Base-by-base conservation (phyloP, 2,797 vertebrate genomes). In the Molothrus ater region DNA sequence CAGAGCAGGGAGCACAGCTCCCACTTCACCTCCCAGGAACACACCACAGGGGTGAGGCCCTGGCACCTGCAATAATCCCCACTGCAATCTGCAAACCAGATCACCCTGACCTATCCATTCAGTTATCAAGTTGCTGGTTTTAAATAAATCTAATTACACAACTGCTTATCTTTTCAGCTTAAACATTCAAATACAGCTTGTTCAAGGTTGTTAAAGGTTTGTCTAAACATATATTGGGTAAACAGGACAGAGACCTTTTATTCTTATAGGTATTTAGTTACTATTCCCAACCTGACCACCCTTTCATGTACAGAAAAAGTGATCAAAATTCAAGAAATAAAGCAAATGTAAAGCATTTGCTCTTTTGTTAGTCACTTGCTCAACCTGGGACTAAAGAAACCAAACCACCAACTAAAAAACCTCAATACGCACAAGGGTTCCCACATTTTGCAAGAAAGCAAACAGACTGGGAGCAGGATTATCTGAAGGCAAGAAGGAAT, bases 361-460 rank as follows among this genome's bases (percentile, higher is more conserved):
- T 80, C 54, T 93, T 89, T 48, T 56, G 47, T 91, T 92, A 85
- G 40, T 66, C 51, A 34, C 45, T 82, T 64, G 61, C 78, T 88
- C 13, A n/a, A 40, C 12, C n/a, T 45, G 50, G 28, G 57, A 80
- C 28, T 75, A 34, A 69, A 75, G 40, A 45, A 88, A 57, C 7
- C 32, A 79, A 92, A 73, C 13, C 34, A 92, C 26, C 38, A 80
- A 4, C 28, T 57, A 54, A 50, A 90, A 75, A n/a, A 64, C 4
- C 48, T 45, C 28, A 43, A 14, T 48, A 68, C 57, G 72, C 22
- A 88, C 73, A 92, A 36, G 26, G 71, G 54, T 79, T 81, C 71
- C 82, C 72, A 80, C 34, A 83, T 81, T 90, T 87, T 93, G 80
- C 69, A 93, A 88, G 88, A 93, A 85, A 83, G 63, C 32, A 90